Evolutionary conservation across 2,797 vertebrate species (phyloP), one percentile per base, ranked within the genome.

Genomic region (Aphelocoma californica): DNA sequence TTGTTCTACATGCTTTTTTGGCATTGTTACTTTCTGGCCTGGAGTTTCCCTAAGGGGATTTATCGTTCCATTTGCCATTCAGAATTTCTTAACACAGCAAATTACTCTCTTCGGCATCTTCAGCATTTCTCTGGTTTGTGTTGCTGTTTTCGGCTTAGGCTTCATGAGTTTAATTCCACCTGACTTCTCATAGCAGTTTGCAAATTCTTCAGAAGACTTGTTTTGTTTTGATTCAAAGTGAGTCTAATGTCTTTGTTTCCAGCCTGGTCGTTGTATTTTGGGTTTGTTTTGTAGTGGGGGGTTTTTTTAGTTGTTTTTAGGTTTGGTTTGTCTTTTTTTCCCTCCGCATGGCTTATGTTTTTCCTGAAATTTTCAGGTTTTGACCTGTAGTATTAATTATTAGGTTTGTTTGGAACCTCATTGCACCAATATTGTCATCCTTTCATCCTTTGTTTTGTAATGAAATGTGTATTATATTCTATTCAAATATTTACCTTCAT

Each of bases 1-100:
- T 94, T 88, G 69, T 42, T 95, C 61, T 80, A 80, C 64, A 56
- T 42, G n/a, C 44, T 84, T 93, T 92, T 80, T 92, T 60, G 36
- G 18, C 64, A 72, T 64, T 79, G 29, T 64, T 83, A 28, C 82
- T 81, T 79, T 60, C 73, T 90, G 74, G 54, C 62, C 70, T 61
- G 31, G 38, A 89, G 71, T 91, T 92, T 28, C 69, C 87, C 53
- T 91, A 18, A 77, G 56, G 77, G 73, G 44, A 86, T 91, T 88
- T 95, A 21, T 71, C 0, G 0, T 94, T 94, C 61, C 62, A 48
- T 90, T 90, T 95, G 64, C 70, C 42, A 64, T 95, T 94, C 53
- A 96, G 90, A 80, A 84, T 81, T 93, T 94, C 40, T 95, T 86
- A 74, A 84, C 62, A 42, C 0, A 1, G 51, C 62, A 93, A 88